Conservation (phyloP, 1,140 invertebrate species). For the Batillaria attramentaria region DNA sequence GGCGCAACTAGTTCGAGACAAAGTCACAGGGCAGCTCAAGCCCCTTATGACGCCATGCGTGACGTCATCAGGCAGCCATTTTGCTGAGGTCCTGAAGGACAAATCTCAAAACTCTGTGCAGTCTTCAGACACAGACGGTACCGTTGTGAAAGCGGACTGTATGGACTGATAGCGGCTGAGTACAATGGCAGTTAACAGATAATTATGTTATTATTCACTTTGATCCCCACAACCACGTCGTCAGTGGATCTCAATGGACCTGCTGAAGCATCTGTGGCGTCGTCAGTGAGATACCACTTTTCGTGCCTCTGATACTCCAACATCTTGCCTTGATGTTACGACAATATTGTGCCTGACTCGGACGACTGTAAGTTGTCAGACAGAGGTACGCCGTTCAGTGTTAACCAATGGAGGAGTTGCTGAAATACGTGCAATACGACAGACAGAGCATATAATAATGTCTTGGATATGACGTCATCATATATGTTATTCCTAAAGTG, state of each 20-base stretch:
- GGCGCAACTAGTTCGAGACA: constrained; percentile 56
- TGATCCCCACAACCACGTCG: not conserved
- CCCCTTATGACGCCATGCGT: constrained; percentile 57
- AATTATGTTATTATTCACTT: not conserved
- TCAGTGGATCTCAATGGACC: not conserved
- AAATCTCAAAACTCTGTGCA: constrained; percentile 25
- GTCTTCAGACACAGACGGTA: constrained; percentile 15
- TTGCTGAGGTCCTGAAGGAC: constrained; percentile 42
- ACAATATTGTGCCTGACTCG: no score
- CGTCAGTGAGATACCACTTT: no score
- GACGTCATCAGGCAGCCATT: constrained; percentile 42
- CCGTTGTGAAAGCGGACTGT: constrained; percentile 17
- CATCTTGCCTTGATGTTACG: no score
- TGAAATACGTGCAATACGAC: no score
- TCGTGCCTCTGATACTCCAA: no score
- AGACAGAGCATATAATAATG: no score
- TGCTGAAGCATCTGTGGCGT: not conserved
- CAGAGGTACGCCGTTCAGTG: no score
- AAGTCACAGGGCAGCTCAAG: constrained; percentile 61
- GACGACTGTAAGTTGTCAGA: no score
- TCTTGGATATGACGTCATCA: no score
- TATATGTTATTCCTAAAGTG: no score
- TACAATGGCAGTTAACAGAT: not conserved
- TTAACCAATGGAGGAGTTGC: no score
- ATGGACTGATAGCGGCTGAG: constrained; percentile 1